Conservation (phyloP, 2,888 invertebrate species). For the Mycalesis mineus region DNA sequence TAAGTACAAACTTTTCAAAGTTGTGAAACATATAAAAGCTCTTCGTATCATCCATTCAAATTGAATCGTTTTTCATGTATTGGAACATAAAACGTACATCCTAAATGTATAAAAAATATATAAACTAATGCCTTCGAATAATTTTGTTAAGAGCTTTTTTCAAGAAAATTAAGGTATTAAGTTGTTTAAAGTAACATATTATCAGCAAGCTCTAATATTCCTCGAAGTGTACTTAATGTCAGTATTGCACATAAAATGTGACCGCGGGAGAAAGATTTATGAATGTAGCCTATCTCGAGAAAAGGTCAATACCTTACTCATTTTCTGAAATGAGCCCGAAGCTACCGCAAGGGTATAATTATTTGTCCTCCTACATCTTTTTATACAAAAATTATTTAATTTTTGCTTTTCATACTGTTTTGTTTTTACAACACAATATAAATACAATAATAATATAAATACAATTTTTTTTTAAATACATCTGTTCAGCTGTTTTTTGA, state of each 20-base stretch:
- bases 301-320: slow-evolving; percentile 4
- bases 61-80: slow-evolving; percentile 14
- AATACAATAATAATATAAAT: too few relatives aligned
- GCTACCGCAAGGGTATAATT: neutral
- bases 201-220: slow-evolving; percentile 11
- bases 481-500: too few relatives aligned
- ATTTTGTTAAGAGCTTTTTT: neutral
- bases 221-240: slow-evolving; percentile 18
- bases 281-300: neutral
- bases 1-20: slow-evolving; percentile 24
- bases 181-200: slow-evolving; percentile 10
- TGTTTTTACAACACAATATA: too few relatives aligned
- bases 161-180: slow-evolving; percentile 9
- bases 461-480: too few relatives aligned
- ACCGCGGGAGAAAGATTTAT: slow-evolving; percentile 16
- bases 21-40: slow-evolving; percentile 23
- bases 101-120: slow-evolving; percentile 9
- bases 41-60: slow-evolving; percentile 8
- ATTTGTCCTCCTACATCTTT: too few relatives aligned
- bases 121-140: neutral
- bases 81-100: neutral
- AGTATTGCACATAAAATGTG: slow-evolving; percentile 22
- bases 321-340: neutral
- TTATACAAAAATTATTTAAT: too few relatives aligned
- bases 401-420: too few relatives aligned